Conservation (phyloP, 2,797 vertebrate species). For the Melanotaenia trifasciata region DNA sequence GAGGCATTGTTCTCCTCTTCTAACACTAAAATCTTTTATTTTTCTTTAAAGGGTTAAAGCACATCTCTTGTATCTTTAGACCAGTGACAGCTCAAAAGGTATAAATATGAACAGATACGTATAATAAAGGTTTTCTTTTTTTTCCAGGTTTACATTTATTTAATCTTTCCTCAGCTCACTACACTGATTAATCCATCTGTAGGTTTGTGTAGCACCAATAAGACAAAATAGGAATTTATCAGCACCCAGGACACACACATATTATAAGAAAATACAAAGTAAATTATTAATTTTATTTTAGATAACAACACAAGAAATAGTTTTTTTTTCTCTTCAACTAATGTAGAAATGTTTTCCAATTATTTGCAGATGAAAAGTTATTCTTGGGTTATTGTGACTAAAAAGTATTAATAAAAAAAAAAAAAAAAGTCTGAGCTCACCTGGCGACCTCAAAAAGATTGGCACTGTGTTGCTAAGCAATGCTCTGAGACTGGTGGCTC, state of each 20-base stretch:
- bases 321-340: background rate
- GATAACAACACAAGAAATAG: background rate
- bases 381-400: conserved; percentile 16
- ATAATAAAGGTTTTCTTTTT: too few relatives aligned
- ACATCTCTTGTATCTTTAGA: too few relatives aligned
- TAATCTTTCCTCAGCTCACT: background rate
- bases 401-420: conserved; percentile 20
- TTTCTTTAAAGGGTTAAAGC: too few relatives aligned
- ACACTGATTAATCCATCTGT: background rate
- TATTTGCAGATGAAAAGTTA: background rate
- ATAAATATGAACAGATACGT: too few relatives aligned
- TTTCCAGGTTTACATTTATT: too few relatives aligned
- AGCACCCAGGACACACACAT: too few relatives aligned
- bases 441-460: conserved; percentile 35
- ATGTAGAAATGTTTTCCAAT: conserved; percentile 4
- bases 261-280: too few relatives aligned
- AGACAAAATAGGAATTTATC: background rate
- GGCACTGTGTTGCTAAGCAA: conserved; percentile 63
- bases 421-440: conserved; percentile 34
- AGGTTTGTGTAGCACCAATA: background rate
- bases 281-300: too few relatives aligned
- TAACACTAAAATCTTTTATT: too few relatives aligned
- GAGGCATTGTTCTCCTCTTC: too few relatives aligned
- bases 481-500: conserved; percentile 34
- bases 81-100: too few relatives aligned